Percentiles rank a stretch among this genome's conserved stretches.
phyloP scores from a whole-genome alignment of 2,888 invertebrate genomes.

The Andrena trimmerana region DNA sequence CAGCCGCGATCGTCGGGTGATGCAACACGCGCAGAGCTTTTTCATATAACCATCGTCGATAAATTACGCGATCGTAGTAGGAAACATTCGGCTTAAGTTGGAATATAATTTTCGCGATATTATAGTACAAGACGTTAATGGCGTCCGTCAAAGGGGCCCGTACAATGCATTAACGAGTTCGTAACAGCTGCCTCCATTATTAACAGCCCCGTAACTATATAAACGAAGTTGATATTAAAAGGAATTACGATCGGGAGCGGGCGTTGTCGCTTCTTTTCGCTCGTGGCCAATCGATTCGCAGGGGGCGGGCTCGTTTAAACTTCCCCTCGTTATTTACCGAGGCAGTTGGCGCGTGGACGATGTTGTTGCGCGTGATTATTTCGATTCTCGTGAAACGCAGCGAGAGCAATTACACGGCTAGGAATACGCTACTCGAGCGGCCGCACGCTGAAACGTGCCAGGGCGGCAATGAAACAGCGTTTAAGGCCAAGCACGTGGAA shows the following conservation, averaged over 20 bases:
- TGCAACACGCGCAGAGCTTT: neutral
- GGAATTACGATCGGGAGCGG: conserved; percentile 14
- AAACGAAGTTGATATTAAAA: conserved; percentile 25
- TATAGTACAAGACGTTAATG: conserved; percentile 2
- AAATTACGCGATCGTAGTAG: neutral
- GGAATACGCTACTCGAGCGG: conserved; percentile 51
- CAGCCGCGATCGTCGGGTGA: neutral
- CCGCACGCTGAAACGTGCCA: conserved; percentile 54
- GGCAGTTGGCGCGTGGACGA: neutral
- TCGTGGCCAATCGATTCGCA: conserved; percentile 9
- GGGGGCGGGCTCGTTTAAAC: neutral
- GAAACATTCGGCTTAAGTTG: conserved; percentile 14
- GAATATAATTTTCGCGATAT: conserved; percentile 17
- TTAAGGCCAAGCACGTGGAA: conserved; percentile 68
- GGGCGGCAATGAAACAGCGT: conserved; percentile 62
- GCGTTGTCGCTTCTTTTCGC: neutral
- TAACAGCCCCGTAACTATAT: conserved; percentile 17
- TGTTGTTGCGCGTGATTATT: conserved; percentile 46
- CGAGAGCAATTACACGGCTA: conserved; percentile 43
- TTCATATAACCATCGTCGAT: neutral
- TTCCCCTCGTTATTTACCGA: conserved; percentile 22
- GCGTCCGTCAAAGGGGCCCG: conserved; percentile 7
- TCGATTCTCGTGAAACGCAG: conserved; percentile 53
- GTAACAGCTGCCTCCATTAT: conserved; percentile 29
- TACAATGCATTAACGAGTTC: conserved; percentile 32